These are phyloP conservation scores for Mirounga angustirostris DNA, from an alignment of 2,113 vertebrate genomes.

Conservation along the genomic window DNA sequence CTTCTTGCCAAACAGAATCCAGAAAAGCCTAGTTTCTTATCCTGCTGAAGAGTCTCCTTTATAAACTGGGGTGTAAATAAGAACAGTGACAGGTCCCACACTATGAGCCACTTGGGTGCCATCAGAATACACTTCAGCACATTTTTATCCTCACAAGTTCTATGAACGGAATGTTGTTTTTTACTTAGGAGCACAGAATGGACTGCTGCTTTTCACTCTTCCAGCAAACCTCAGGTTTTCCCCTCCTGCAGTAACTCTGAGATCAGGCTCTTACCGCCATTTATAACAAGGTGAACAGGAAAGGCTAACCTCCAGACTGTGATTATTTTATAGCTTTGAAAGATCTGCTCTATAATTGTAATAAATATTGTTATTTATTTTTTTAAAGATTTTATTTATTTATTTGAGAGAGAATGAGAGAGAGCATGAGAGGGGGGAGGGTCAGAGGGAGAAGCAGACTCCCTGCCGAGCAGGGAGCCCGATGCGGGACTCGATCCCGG, in stretches of 20 bases:
- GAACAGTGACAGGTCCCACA: not conserved
- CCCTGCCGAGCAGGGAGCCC: too few relatives aligned
- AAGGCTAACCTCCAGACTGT: too few relatives aligned
- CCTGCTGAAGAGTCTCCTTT: not conserved
- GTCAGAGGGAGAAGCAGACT: too few relatives aligned
- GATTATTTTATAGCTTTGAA: not conserved
- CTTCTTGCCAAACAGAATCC: not conserved
- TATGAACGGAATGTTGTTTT: not conserved
- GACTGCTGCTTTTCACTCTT: not conserved
- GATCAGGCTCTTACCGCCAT: too few relatives aligned
- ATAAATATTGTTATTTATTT: not conserved
- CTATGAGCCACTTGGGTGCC: not conserved
- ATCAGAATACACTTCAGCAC: slow-evolving; percentile 41
- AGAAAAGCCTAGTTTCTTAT: not conserved
- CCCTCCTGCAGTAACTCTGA: not conserved
- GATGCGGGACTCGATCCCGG: too few relatives aligned
- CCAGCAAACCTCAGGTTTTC: fast-evolving
- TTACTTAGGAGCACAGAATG: not conserved
- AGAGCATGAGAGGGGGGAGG: too few relatives aligned
- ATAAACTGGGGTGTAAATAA: not conserved
- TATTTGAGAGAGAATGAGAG: too few relatives aligned
- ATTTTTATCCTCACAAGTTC: not conserved
- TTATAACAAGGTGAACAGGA: not conserved
- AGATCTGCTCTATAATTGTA: not conserved
- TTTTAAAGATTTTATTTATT: too few relatives aligned